Evolutionary conservation across 2,113 vertebrate genomes (phyloP).

Genomic region (Astatotilapia flaviijosephi): DNA sequence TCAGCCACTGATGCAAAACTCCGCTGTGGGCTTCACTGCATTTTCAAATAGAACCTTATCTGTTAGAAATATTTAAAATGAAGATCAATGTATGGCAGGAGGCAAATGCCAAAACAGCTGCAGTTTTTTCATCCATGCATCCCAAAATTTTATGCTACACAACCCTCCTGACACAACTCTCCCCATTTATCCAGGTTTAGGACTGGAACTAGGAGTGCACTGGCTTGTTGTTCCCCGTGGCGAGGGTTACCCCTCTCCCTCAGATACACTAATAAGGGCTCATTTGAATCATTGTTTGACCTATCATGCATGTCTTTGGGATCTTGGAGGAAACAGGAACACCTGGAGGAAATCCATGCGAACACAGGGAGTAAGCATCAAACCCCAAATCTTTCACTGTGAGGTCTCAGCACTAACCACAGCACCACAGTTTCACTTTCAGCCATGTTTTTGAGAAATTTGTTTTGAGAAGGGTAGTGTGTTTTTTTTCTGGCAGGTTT

Average conservation of each 20-base stretch:
- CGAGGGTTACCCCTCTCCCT: background rate
- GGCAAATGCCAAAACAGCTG: fast-evolving
- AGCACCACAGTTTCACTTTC: background rate
- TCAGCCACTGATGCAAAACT: background rate
- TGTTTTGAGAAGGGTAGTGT: background rate
- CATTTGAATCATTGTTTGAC: background rate
- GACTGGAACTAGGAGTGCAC: background rate
- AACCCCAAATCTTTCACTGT: background rate
- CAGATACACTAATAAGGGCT: background rate
- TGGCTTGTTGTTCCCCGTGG: background rate
- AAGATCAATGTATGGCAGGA: background rate
- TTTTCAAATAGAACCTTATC: background rate
- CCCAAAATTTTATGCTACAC: background rate
- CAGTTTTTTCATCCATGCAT: background rate
- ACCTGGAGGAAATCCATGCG: background rate
- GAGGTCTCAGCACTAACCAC: background rate
- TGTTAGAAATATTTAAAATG: background rate
- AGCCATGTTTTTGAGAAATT: background rate
- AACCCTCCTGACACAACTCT: background rate
- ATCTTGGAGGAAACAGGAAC: background rate
- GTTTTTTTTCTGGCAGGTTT: background rate
- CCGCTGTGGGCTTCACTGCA: background rate
- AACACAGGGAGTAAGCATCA: background rate
- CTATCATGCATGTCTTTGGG: background rate
- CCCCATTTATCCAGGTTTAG: fast-evolving